These are phyloP conservation scores for Cylloceria caligata DNA, from an alignment of 2,888 invertebrate species.

Conservation along the genomic window DNA sequence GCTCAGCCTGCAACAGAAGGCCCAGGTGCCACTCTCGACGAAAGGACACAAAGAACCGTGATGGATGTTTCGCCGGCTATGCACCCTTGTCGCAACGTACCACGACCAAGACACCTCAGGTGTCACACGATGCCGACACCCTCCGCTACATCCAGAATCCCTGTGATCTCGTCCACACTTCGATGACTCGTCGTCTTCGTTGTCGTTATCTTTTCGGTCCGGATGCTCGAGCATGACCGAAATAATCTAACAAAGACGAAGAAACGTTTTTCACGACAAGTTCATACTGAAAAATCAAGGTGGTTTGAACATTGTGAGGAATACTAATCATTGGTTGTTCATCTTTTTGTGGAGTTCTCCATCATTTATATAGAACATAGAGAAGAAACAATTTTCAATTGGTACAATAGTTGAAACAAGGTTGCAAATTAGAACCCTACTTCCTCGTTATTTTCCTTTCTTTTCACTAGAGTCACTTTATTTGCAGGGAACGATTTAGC, in stretches of 20 bases:
- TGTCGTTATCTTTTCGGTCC: conserved; percentile 42
- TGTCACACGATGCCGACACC: conserved; percentile 80
- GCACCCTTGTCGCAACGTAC: conserved; percentile 77
- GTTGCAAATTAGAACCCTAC: no score
- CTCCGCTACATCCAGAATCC: conserved; percentile 19
- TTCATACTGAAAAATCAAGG: conserved; percentile 24
- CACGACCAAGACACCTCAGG: conserved; percentile 80
- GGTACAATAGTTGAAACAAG: no score
- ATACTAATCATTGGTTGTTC: conserved; percentile 17
- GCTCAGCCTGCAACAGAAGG: conserved; percentile 67
- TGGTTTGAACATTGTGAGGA: neutral
- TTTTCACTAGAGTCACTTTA: no score
- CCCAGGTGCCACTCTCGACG: conserved; percentile 80
- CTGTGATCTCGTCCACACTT: conserved; percentile 74
- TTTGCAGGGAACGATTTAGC: no score
- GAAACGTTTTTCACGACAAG: conserved; percentile 27
- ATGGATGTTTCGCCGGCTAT: conserved; percentile 79
- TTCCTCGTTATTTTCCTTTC: no score
- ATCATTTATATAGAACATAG: neutral
- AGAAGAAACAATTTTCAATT: neutral
- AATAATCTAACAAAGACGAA: conserved; percentile 19
- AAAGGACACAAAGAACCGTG: conserved; percentile 78
- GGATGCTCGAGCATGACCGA: conserved; percentile 4
- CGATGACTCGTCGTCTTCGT: conserved; percentile 6
- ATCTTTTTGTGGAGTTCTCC: neutral